Evolutionary conservation across 2,797 vertebrate genomes (phyloP).

Genomic region (Lerista edwardsae): DNA sequence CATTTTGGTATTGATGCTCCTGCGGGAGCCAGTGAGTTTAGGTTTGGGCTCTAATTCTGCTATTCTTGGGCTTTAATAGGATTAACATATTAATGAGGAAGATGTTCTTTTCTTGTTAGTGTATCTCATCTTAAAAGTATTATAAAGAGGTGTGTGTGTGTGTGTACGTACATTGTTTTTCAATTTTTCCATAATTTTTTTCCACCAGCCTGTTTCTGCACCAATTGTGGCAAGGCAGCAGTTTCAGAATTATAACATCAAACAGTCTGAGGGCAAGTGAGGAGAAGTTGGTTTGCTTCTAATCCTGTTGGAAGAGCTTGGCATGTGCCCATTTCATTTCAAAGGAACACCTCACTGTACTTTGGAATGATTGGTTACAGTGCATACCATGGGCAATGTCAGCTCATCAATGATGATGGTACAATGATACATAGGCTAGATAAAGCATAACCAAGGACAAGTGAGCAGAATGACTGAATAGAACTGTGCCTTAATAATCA

Average conservation of each 20-base stretch:
- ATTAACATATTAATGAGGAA: slow-evolving; percentile 4
- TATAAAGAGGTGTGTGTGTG: slow-evolving; percentile 14
- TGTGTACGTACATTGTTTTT: too few relatives aligned
- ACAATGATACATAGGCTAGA: neutral
- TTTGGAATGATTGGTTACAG: neutral
- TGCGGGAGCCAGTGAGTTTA: too few relatives aligned
- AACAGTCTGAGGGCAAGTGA: neutral
- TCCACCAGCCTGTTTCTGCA: slow-evolving; percentile 8
- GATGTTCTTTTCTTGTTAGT: neutral
- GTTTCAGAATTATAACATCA: neutral
- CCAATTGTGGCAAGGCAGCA: slow-evolving; percentile 1
- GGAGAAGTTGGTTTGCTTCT: neutral
- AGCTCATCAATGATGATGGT: neutral
- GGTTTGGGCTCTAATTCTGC: too few relatives aligned
- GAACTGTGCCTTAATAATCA: too few relatives aligned
- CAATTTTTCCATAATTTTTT: too few relatives aligned
- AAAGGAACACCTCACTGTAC: neutral
- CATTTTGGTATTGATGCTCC: too few relatives aligned
- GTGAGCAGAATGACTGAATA: neutral
- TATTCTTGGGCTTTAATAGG: neutral
- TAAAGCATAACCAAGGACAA: neutral
- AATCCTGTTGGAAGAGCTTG: neutral
- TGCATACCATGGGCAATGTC: neutral
- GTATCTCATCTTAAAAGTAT: slow-evolving; percentile 8
- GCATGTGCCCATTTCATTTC: neutral